Percentiles rank a stretch among this genome's conserved stretches.
Conservation (phyloP, 1,140 invertebrate species). For the Adoxophyes honmai region DNA sequence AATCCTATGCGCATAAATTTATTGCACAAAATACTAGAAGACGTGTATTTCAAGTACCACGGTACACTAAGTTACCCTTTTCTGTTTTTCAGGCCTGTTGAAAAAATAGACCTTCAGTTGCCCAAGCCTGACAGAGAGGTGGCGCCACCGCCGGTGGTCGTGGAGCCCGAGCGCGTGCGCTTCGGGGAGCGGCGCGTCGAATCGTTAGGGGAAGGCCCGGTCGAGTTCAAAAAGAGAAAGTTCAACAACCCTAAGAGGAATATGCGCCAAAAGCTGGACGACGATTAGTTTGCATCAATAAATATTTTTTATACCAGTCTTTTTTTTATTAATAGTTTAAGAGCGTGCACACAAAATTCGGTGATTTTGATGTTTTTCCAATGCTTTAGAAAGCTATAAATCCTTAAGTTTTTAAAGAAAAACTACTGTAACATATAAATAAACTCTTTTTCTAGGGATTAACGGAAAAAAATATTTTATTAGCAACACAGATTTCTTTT, state of each 20-base stretch:
- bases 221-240: slow-evolving; percentile 82
- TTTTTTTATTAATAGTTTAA: too few species aligned
- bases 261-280: slow-evolving; percentile 78
- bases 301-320: slow-evolving; percentile 16
- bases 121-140: slow-evolving; percentile 50
- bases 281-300: slow-evolving; percentile 76
- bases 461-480: too few species aligned
- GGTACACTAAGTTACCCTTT: background rate
- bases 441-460: too few species aligned
- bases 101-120: slow-evolving; percentile 54
- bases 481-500: too few species aligned
- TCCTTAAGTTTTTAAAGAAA: too few species aligned
- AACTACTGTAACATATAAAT: too few species aligned
- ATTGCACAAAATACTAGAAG: too few species aligned
- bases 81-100: slow-evolving; percentile 28
- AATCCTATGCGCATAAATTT: too few species aligned
- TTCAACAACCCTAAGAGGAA: slow-evolving; percentile 77
- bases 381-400: too few species aligned
- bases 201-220: slow-evolving; percentile 60
- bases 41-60: too few species aligned
- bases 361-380: too few species aligned
- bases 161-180: slow-evolving; percentile 47
- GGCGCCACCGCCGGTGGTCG: slow-evolving; percentile 48
- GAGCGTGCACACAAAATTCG: too few species aligned
- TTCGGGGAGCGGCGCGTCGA: slow-evolving; percentile 59